Evolutionary conservation across 2,888 invertebrate species (phyloP), one percentile per base, ranked within the genome.

Genomic region (Antheraea yamamai): DNA sequence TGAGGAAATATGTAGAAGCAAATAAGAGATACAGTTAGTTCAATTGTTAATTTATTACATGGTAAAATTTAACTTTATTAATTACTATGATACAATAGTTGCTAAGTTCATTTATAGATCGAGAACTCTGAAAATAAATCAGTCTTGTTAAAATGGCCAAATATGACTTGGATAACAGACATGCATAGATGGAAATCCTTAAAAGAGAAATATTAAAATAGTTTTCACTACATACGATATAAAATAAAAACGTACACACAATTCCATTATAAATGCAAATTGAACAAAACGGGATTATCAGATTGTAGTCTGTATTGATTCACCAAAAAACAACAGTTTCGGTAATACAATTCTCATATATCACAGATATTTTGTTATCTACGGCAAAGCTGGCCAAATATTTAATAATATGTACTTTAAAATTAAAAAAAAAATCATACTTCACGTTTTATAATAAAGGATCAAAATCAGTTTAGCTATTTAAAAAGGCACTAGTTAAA

Each of bases 111-210:
- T 90, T 92, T 87, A 89, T 87, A 90, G 89, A 89, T 90, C 88
- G 86, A 90, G 90, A 92, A 90, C 89, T 87, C 89, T 89, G 92
- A 92, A 93, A 94, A 91, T 89, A 90, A 93, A 94, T 95, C 95
- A 95, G 95, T 95, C 95, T 95, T 95, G 95, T 95, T 95, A 95
- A 92, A 94, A 95, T 94, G 95, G 94, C 95, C 95, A 92, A 92
- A 90, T 89, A 89, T 87, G 80, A 83, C 82, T 86, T 87, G 87
- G 89, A 89, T 85, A 88, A 87, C 85, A 89, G 88, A 88, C 83
- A 84, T 88, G 88, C 83, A 84, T 88, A 87, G 86, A 83, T 87
- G 87, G 87, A 90, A 90, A 90, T 88, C 87, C 85, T 88, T 88
- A 88, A 87, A 73, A 76, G 64, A 72, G 39, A 61, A 72, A 89